Conservation (phyloP, 64 coral and sea anemone genomes). For the Montipora foliosa region DNA sequence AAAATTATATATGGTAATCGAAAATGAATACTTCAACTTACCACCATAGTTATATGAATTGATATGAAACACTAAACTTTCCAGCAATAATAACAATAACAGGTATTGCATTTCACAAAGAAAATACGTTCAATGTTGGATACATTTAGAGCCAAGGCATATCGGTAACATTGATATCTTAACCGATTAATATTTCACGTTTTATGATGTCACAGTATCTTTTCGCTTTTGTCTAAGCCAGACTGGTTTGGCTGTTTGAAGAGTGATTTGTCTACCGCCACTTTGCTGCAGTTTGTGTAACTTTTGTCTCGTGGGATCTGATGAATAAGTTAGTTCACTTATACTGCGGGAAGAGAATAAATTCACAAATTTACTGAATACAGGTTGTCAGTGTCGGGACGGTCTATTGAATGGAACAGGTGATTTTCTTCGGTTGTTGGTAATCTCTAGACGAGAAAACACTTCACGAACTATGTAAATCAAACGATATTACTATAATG, state of each 20-base stretch:
- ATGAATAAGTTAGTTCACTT: neutral
- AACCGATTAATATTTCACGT: conserved; percentile 42
- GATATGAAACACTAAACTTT: conserved; percentile 5
- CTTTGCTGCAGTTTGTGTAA: neutral
- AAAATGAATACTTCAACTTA: neutral
- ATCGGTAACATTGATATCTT: neutral
- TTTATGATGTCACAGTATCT: conserved; percentile 28
- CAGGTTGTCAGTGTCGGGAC: neutral
- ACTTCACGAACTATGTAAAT: neutral
- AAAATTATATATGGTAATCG: neutral
- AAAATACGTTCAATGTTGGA: neutral
- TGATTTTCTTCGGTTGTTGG: conserved; percentile 3
- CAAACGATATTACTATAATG: no score
- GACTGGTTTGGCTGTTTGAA: neutral
- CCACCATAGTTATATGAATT: conserved; percentile 18
- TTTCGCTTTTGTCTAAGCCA: neutral
- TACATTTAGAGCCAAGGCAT: conserved; percentile 5
- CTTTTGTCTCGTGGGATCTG: neutral
- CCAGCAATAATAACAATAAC: conserved; percentile 17
- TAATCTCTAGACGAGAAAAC: neutral
- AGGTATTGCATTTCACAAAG: conserved; percentile 33
- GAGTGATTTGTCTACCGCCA: neutral
- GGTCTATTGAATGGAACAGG: conserved; percentile 7
- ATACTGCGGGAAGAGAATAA: neutral
- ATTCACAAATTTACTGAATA: neutral